Conservation (phyloP, 2,113 vertebrate species). For the Fregetta grallaria region DNA sequence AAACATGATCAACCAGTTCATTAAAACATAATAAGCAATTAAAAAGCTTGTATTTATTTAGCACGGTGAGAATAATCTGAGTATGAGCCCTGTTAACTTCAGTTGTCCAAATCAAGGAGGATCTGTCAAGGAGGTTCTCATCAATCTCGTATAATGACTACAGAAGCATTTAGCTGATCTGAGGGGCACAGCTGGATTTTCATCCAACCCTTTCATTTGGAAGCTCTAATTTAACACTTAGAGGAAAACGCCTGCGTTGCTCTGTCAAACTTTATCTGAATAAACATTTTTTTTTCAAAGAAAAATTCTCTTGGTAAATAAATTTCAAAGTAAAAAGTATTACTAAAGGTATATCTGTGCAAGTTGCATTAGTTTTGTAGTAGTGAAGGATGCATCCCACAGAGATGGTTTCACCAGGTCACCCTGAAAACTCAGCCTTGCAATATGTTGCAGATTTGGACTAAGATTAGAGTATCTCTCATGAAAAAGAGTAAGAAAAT, state of each 20-base stretch:
- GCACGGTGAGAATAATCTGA: background rate
- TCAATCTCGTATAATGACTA: slow-evolving; percentile 53
- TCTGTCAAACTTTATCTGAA: slow-evolving; percentile 32
- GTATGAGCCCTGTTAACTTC: slow-evolving; percentile 2
- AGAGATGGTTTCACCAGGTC: background rate
- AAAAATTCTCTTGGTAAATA: slow-evolving; percentile 25
- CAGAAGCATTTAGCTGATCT: slow-evolving; percentile 53
- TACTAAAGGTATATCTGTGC: background rate
- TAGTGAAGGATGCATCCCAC: background rate
- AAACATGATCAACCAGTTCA: background rate
- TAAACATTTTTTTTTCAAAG: background rate
- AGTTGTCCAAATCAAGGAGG: slow-evolving; percentile 43
- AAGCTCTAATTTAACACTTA: slow-evolving; percentile 54
- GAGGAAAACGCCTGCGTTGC: slow-evolving; percentile 11
- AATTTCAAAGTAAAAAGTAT: background rate
- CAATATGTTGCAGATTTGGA: background rate
- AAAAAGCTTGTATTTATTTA: slow-evolving; percentile 14
- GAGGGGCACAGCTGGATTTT: slow-evolving; percentile 63
- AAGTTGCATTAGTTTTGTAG: slow-evolving; percentile 13
- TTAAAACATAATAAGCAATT: slow-evolving; percentile 9
- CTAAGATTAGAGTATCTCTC: background rate
- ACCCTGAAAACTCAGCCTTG: background rate
- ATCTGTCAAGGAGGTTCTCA: slow-evolving; percentile 58
- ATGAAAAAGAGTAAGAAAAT: background rate
- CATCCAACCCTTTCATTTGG: slow-evolving; percentile 49